These are phyloP conservation scores for Cynopterus sphinx DNA, from an alignment of 2,797 vertebrate species.

Conservation along the genomic window DNA sequence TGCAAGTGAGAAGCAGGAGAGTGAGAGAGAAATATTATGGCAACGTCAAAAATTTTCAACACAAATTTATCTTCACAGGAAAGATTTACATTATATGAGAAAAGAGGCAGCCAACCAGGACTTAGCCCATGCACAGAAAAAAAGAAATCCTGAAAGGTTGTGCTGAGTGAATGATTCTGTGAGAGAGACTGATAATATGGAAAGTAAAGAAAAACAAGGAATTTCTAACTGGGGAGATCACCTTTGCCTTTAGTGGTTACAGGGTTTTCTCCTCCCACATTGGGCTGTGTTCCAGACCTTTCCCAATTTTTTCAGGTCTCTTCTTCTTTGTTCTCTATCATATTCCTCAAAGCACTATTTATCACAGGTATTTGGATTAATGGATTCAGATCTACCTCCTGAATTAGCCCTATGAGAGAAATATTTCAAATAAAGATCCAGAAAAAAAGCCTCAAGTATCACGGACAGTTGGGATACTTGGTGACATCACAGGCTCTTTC, in stretches of 20 bases:
- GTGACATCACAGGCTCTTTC: not conserved
- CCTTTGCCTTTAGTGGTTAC: not conserved
- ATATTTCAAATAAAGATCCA: not conserved
- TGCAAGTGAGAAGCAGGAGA: not conserved
- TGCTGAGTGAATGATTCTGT: not conserved
- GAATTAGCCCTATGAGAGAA: not conserved
- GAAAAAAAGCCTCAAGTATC: not conserved
- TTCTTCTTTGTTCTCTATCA: not conserved
- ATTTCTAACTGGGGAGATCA: not conserved
- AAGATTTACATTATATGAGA: not conserved
- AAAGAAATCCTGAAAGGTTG: not conserved
- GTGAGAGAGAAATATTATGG: not conserved
- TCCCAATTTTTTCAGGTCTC: not conserved
- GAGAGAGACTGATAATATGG: not conserved
- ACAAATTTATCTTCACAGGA: slow-evolving; percentile 23
- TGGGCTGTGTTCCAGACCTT: not conserved
- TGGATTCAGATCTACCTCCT: not conserved
- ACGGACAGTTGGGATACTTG: not conserved
- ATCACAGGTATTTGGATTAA: not conserved
- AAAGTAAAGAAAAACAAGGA: not conserved
- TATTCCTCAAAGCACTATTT: not conserved
- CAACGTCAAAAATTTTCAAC: not conserved
- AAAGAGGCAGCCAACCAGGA: not conserved
- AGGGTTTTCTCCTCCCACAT: not conserved
- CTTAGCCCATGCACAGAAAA: not conserved